These are phyloP conservation scores for Arvicanthis niloticus DNA, from an alignment of 2,113 vertebrate species.

Conservation along the genomic window DNA sequence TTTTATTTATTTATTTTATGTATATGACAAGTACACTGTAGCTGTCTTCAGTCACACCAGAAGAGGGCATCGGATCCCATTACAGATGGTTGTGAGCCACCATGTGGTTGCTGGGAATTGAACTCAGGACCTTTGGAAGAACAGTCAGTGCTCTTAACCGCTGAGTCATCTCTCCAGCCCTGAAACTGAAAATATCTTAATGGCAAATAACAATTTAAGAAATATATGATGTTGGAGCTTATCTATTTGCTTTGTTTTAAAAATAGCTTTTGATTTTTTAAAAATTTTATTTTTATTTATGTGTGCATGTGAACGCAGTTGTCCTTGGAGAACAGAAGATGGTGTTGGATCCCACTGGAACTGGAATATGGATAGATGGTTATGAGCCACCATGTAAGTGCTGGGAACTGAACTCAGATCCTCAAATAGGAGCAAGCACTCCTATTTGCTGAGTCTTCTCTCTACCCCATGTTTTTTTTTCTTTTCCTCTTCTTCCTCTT, in stretches of 20 bases:
- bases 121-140: too few species aligned
- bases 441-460: neutral
- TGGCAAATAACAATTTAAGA: neutral
- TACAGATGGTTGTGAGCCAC: too few species aligned
- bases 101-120: too few species aligned
- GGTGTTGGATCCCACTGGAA: neutral
- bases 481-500: neutral
- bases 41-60: too few species aligned
- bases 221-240: neutral
- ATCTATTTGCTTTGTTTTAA: neutral
- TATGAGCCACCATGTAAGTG: neutral
- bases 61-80: too few species aligned
- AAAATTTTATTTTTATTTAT: neutral
- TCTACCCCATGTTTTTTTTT: too few species aligned
- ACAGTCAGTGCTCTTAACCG: too few species aligned
- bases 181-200: slow-evolving; percentile 11
- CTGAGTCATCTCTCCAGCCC: too few species aligned
- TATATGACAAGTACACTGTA: too few species aligned
- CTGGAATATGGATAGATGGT: too few species aligned
- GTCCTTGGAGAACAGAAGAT: neutral
- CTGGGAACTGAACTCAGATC: neutral
- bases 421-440: neutral
- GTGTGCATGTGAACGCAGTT: neutral
- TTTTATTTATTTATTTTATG: too few species aligned
- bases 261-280: neutral